Conservation (phyloP, 2,797 vertebrate species). For the Argyrosomus regius region DNA sequence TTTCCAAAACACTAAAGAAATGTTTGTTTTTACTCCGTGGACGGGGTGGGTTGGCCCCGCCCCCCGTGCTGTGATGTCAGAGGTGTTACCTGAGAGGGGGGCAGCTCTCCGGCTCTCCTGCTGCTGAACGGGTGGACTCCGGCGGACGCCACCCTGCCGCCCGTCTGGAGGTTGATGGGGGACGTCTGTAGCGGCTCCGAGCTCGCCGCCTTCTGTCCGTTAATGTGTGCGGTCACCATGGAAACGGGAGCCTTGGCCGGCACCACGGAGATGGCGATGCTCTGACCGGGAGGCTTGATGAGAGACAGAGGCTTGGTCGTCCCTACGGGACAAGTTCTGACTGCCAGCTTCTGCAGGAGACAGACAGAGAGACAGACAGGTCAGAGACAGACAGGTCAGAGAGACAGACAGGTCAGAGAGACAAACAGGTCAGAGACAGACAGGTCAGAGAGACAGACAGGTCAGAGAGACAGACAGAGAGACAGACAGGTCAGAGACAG, state of each 20-base stretch:
- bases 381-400: background rate
- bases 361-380: slow-evolving; percentile 5
- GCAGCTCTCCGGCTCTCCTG: slow-evolving; percentile 79
- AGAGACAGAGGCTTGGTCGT: slow-evolving; percentile 86
- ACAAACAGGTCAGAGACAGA: slow-evolving; percentile 1
- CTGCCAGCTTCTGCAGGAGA: slow-evolving; percentile 86
- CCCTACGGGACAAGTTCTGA: slow-evolving; percentile 87
- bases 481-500: background rate
- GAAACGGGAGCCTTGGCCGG: slow-evolving; percentile 88
- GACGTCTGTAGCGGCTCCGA: slow-evolving; percentile 84
- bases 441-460: background rate
- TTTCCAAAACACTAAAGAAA: background rate
- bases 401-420: background rate
- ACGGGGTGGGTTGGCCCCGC: background rate
- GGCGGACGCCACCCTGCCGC: slow-evolving; percentile 65
- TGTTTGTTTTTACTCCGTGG: background rate
- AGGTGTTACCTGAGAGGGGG: slow-evolving; percentile 82
- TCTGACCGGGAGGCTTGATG: slow-evolving; percentile 83
- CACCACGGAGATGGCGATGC: slow-evolving; percentile 87
- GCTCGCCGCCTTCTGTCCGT: slow-evolving; percentile 85
- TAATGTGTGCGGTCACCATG: slow-evolving; percentile 91
- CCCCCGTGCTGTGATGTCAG: slow-evolving; percentile 5
- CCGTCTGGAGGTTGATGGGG: slow-evolving; percentile 87
- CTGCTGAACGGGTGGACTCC: slow-evolving; percentile 75
- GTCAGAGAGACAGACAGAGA: background rate